Evolutionary conservation across 2,113 vertebrate species (phyloP), one percentile per base, ranked within the genome.

Genomic region (Camelus dromedarius): DNA sequence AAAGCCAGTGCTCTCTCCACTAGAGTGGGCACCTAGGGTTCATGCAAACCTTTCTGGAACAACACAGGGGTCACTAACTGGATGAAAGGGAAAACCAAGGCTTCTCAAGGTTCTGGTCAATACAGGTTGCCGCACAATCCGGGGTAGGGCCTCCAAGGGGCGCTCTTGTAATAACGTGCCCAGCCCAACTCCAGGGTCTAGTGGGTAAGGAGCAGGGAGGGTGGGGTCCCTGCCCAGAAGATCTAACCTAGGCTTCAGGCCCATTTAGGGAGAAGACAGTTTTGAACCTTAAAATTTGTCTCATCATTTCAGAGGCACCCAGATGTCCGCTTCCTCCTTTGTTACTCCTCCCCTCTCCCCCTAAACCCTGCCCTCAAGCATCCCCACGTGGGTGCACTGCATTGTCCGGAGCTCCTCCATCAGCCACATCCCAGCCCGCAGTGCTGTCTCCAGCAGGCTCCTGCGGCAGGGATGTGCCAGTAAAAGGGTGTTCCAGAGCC

Each of bases 91-190:
- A 50, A 11, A 2, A 38, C 18, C 9, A 54, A 85, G 62, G 35
- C 38, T 18, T 28, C 22, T 18, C 56, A 50, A 42, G 9, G 48
- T n/a, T 4, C 62, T 48, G 58, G 70, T 46, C 5, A 5, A 8
- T 2, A 19, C 50, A 52, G 2, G 6, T 6, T 18, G 11, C 28
- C 30, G 38, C 56, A 15, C 14, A 1, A 2, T n/a, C 56, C 28
- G 18, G 54, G 38, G 58, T 14, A 6, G 2, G 14, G 28, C 14
- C 66, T 86, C 46, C 22, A 85, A 54, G 54, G 64, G 46, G 2
- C 2, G 0, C 46, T 4, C 6, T 38, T 14, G 22, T 14, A 12
- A 24, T 3, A 30, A 8, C 0, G 10, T 26, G 58, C 20, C 22
- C 7, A 16, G 15, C 10, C 16, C 32, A 4, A 11, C 14, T 3